Conservation (phyloP, 2,888 invertebrate species). For the Hoplodrina blanda region DNA sequence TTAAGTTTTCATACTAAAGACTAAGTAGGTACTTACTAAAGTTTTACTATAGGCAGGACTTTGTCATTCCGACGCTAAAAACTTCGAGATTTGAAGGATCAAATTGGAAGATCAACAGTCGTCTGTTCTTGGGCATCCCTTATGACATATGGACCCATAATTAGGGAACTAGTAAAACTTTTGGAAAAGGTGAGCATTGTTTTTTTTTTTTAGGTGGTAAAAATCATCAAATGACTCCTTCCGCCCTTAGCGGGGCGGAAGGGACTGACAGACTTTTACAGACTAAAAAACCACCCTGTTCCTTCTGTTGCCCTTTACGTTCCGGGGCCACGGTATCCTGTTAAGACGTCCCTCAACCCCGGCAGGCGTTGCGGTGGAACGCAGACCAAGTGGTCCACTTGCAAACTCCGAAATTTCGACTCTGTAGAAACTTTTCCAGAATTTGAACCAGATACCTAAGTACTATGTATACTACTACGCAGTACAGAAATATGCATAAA, state of each 20-base stretch:
- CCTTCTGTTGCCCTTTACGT: no score
- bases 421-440: constrained; percentile 33
- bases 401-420: constrained; percentile 20
- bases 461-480: no score
- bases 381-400: constrained; percentile 37
- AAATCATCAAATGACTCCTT: no score
- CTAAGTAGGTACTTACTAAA: constrained; percentile 34
- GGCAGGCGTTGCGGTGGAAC: constrained; percentile 36
- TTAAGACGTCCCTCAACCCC: no score
- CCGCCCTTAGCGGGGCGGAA: no score
- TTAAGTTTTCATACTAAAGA: constrained; percentile 33
- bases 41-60: constrained; percentile 5
- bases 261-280: no score
- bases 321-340: no score
- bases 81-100: constrained; percentile 26
- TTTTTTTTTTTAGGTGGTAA: no score
- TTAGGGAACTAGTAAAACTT: constrained; percentile 38
- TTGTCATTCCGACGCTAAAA: constrained; percentile 26
- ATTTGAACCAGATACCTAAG: constrained; percentile 5
- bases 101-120: constrained; percentile 17
- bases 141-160: constrained; percentile 40
- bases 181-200: constrained; percentile 37
- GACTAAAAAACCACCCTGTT: no score
- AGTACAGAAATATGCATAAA: constrained; percentile 16
- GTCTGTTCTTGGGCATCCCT: constrained; percentile 19